Evolutionary conservation across 2,113 vertebrate species (phyloP).

Genomic region (Sinocyclocheilus anophthalmus): DNA sequence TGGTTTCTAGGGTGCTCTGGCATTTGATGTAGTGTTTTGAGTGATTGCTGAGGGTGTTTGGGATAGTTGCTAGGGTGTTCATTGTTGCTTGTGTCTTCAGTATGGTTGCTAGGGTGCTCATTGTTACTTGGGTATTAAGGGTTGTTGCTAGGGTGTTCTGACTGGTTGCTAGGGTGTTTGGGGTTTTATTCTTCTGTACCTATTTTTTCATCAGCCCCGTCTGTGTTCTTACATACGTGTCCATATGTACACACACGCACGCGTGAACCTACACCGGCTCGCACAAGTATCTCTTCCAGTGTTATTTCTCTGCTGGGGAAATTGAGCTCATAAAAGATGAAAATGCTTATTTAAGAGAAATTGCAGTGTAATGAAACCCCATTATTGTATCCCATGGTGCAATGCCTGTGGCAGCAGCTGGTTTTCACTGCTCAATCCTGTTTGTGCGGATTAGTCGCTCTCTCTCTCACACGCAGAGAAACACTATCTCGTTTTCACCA

Average conservation of each 20-base stretch:
- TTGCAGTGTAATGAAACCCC: constrained; percentile 71
- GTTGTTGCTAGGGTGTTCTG: too few relatives aligned
- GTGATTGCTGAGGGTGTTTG: neutral
- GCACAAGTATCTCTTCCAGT: neutral
- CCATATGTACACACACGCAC: constrained; percentile 4
- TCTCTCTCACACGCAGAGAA: constrained; percentile 26
- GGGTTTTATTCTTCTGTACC: neutral
- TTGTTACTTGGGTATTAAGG: too few relatives aligned
- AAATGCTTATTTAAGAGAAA: constrained; percentile 77
- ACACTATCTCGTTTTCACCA: neutral
- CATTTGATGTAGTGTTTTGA: neutral
- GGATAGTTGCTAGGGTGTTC: too few relatives aligned
- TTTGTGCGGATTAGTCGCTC: constrained; percentile 65
- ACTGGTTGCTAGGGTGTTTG: too few relatives aligned
- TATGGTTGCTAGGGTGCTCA: neutral
- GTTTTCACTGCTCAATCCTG: constrained; percentile 55
- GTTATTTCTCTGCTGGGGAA: constrained; percentile 56
- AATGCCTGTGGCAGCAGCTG: constrained; percentile 59
- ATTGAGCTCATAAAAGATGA: constrained; percentile 76
- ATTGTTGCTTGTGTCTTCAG: neutral
- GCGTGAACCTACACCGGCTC: neutral
- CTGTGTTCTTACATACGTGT: neutral
- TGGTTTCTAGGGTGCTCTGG: neutral
- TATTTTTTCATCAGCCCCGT: neutral
- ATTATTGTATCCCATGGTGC: constrained; percentile 70